Evolutionary conservation across 2,888 invertebrate genomes (phyloP).

Genomic region (Lingula anatina): DNA sequence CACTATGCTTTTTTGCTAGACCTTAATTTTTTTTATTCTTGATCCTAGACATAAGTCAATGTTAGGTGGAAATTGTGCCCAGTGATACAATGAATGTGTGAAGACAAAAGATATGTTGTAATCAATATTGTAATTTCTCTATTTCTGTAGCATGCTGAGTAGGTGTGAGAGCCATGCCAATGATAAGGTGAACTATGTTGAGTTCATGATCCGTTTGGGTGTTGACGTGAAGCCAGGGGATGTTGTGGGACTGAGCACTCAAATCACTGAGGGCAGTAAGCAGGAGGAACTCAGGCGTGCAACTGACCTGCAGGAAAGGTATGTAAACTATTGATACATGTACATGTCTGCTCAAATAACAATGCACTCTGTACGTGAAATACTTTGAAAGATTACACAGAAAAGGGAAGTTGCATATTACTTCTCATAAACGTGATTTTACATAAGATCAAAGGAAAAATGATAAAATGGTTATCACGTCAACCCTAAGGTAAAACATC

Average conservation of each 20-base stretch:
- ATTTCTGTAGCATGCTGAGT: constrained; percentile 30
- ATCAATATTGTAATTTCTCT: no score
- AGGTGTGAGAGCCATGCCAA: constrained; percentile 24
- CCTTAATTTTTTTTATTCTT: neutral
- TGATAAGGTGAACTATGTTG: constrained; percentile 41
- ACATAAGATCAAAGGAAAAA: no score
- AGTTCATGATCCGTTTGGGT: constrained; percentile 38
- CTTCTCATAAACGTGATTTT: no score
- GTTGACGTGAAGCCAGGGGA: constrained; percentile 44
- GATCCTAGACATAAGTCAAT: no score
- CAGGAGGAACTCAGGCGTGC: constrained; percentile 22
- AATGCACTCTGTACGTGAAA: neutral
- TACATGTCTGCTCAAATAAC: neutral
- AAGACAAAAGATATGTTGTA: no score
- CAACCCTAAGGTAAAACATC: no score
- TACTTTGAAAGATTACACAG: no score
- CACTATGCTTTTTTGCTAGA: neutral
- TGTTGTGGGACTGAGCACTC: constrained; percentile 38
- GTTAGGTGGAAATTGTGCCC: no score
- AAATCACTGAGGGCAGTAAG: constrained; percentile 36
- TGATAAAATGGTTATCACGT: no score
- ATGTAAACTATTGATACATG: neutral
- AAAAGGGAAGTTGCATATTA: no score
- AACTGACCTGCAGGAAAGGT: constrained; percentile 34
- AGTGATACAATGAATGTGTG: no score